Base-by-base conservation (phyloP, 1,140 invertebrate species). In the Orchestia grillus region DNA sequence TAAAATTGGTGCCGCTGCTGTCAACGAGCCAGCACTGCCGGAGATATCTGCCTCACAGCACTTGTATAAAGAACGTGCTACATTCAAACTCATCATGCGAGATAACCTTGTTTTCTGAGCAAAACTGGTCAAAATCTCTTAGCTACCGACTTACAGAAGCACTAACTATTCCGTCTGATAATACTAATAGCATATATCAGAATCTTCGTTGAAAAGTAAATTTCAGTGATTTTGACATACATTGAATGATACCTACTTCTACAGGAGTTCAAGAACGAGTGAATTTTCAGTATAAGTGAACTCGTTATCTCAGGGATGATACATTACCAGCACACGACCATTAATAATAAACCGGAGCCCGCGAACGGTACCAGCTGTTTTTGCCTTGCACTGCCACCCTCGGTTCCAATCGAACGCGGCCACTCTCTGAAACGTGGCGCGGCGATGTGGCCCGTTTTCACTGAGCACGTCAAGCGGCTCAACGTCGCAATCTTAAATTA, bases 311-410 rank as follows among this genome's bases (percentile, higher is more conserved):
- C 11, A 77, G 15, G 11, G 62, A 77, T 77, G 62, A 1, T 28
- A 77, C 62, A 77, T 77, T 36, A 15, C 3, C 62, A 28, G 28
- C 28, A 36, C 3, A 15, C 28, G 62, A 19, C 28, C 62, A 36
- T 77, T 77, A 77, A 77, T 77, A 90, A 42, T 77, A 90, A 42
- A 90, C 88, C n/a, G 88, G 41, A 44, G 43, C 4, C 88, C 41
- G 36, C 41, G 42, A 90, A 42, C 88, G 88, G 88, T 36, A 90
- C 88, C 88, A 90, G 88, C 88, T 90, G 88, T 41, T 90, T 90
- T 90, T 90, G 41, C 88, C 40, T n/a, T n/a, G n/a, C n/a, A n/a
- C 41, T 77, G 62, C 3, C 62, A 77, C 62, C 62, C 62, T 23
- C 62, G 62, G 15, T 3, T 77, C 15, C 11, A 15, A 15, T 77